A percentile compares a stretch with the other conserved stretches of the same genome.
phyloP scores from a whole-genome alignment of 1,140 invertebrate species.

The Adoxophyes honmai region DNA sequence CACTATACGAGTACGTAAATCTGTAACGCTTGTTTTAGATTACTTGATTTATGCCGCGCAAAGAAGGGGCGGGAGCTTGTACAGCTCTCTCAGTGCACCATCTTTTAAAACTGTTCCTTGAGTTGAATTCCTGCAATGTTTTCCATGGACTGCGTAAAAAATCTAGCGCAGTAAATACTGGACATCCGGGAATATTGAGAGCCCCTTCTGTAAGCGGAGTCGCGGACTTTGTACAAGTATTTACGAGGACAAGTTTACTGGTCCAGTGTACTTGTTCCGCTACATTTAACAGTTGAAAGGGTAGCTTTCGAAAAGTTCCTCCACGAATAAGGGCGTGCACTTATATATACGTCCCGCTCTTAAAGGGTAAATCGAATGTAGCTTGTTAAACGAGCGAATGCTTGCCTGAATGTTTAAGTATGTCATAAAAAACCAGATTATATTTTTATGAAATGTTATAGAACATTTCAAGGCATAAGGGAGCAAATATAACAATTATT shows the following conservation, averaged over 20 bases:
- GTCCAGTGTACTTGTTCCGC: slow-evolving; percentile 30
- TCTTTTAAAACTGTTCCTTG: too few relatives aligned
- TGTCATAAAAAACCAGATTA: too few relatives aligned
- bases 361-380: slow-evolving; percentile 9
- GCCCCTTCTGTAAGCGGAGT: background rate
- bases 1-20: slow-evolving; percentile 2
- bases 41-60: background rate
- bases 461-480: too few relatives aligned
- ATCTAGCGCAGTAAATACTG: too few relatives aligned
- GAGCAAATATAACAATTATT: too few relatives aligned
- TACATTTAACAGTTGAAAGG: slow-evolving; percentile 44
- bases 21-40: slow-evolving; percentile 10
- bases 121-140: too few relatives aligned
- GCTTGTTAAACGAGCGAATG: background rate
- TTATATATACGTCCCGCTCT: slow-evolving; percentile 15
- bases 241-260: slow-evolving; percentile 9
- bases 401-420: too few relatives aligned
- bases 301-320: slow-evolving; percentile 18
- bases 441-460: too few relatives aligned
- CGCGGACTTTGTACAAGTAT: slow-evolving; percentile 7
- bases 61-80: too few relatives aligned
- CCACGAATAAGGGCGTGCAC: slow-evolving; percentile 8
- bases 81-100: too few relatives aligned
- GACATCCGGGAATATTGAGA: background rate
- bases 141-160: too few relatives aligned